Evolutionary conservation across 2,113 vertebrate species (phyloP).

Genomic region (Cephalopholis sonnerati): DNA sequence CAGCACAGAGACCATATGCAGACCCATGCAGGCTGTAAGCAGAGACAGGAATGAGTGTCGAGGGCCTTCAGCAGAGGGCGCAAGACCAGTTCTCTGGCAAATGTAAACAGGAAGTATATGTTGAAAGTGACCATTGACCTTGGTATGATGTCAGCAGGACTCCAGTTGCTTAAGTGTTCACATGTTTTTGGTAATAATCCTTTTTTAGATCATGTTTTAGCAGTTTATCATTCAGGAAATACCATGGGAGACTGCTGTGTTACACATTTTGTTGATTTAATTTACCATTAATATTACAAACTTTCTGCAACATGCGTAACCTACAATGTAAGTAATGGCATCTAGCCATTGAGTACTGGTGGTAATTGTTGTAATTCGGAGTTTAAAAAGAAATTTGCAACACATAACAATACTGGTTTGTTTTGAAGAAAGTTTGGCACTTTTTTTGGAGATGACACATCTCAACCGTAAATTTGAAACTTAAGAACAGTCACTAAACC

Average conservation of each 20-base stretch:
- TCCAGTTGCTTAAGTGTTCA: background rate
- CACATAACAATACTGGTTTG: background rate
- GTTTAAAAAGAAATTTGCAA: background rate
- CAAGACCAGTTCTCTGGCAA: slow-evolving; percentile 22
- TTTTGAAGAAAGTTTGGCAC: slow-evolving; percentile 10
- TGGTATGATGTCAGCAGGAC: slow-evolving; percentile 22
- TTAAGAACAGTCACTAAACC: background rate
- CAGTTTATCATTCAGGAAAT: background rate
- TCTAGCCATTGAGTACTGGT: background rate
- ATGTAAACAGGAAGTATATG: slow-evolving; percentile 73
- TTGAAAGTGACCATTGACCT: slow-evolving; percentile 29
- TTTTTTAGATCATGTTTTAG: background rate
- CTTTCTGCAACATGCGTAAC: slow-evolving; percentile 11
- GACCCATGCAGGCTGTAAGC: background rate
- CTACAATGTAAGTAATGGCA: background rate
- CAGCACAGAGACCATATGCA: background rate
- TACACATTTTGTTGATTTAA: background rate
- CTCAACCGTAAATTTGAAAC: background rate
- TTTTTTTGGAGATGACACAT: background rate
- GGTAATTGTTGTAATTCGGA: background rate
- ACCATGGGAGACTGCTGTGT: background rate
- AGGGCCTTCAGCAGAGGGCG: slow-evolving; percentile 63
- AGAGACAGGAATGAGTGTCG: background rate
- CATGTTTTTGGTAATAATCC: background rate
- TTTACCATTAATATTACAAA: background rate